phyloP scores from a whole-genome alignment of 2,888 invertebrate species.

The Limnephilus auricula region DNA sequence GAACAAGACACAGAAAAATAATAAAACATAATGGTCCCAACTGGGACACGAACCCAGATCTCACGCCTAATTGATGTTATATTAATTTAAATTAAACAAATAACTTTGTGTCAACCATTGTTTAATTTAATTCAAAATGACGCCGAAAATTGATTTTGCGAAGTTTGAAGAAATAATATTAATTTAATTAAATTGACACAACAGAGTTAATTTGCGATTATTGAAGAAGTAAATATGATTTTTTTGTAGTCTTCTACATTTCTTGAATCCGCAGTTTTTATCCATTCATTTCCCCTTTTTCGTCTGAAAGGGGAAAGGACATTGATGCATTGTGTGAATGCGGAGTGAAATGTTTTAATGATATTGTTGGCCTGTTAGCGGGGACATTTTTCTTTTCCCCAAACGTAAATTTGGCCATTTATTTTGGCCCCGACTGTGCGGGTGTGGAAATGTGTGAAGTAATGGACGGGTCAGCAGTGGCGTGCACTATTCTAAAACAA shows the following conservation, averaged over 20 bases:
- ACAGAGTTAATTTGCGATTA: no score
- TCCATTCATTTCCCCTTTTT: constrained; percentile 39
- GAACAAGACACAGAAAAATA: no score
- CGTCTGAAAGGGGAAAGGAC: constrained; percentile 39
- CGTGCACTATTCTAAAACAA: background rate
- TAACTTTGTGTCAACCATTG: no score
- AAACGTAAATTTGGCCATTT: constrained; percentile 27
- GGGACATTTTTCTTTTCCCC: constrained; percentile 36
- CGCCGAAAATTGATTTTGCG: no score
- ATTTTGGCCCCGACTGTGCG: background rate
- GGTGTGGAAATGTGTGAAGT: background rate
- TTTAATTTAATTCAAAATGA: no score
- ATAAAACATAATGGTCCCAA: no score
- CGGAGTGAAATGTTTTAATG: constrained; percentile 45
- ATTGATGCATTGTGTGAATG: constrained; percentile 48
- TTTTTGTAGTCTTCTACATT: background rate
- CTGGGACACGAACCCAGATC: no score
- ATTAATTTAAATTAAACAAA: no score
- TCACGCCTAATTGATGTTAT: no score
- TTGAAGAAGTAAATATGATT: background rate
- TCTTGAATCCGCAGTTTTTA: background rate
- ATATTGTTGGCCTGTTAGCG: constrained; percentile 38
- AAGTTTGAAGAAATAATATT: no score
- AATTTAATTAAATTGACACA: no score
- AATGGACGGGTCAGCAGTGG: background rate